These are phyloP conservation scores for Sebastiscus albofasciatus DNA, from an alignment of 2,797 vertebrate species.

Conservation along the genomic window DNA sequence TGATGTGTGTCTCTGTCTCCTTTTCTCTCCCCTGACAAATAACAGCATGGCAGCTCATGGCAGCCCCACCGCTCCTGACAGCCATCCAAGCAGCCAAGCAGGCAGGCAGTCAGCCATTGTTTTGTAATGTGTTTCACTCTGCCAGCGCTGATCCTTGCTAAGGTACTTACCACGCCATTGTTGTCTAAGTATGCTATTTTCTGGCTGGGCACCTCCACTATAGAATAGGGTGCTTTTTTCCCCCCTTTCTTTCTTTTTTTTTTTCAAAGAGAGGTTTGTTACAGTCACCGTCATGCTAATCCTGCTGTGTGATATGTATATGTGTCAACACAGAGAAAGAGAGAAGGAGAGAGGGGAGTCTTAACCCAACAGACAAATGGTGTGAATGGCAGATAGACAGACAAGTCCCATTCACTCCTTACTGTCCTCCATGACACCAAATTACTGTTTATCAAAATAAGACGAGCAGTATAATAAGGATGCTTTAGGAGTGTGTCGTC, in stretches of 20 bases:
- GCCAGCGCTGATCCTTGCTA: constrained; percentile 81
- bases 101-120: constrained; percentile 80
- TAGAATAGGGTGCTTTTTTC: constrained; percentile 66
- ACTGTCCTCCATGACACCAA: constrained; percentile 77
- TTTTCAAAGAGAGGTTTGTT: constrained; percentile 76
- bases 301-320: constrained; percentile 82
- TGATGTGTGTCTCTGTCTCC: constrained; percentile 73
- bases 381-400: constrained; percentile 72
- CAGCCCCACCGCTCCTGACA: constrained; percentile 71
- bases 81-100: constrained; percentile 76
- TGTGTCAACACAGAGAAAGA: constrained; percentile 79
- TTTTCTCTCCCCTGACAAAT: constrained; percentile 75
- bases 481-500: constrained; percentile 46
- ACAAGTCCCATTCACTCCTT: constrained; percentile 68
- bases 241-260: constrained; percentile 17
- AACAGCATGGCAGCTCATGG: constrained; percentile 72
- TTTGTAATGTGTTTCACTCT: constrained; percentile 83
- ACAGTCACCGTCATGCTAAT: constrained; percentile 82
- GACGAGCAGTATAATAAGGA: constrained; percentile 63
- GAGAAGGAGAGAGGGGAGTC: constrained; percentile 62
- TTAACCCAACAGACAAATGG: constrained; percentile 69
- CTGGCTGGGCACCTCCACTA: constrained; percentile 82
- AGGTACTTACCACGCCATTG: constrained; percentile 83
- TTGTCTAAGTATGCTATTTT: constrained; percentile 85
- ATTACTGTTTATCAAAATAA: constrained; percentile 80